Conservation (phyloP, 2,888 invertebrate genomes). For the Notodonta ziczac region DNA sequence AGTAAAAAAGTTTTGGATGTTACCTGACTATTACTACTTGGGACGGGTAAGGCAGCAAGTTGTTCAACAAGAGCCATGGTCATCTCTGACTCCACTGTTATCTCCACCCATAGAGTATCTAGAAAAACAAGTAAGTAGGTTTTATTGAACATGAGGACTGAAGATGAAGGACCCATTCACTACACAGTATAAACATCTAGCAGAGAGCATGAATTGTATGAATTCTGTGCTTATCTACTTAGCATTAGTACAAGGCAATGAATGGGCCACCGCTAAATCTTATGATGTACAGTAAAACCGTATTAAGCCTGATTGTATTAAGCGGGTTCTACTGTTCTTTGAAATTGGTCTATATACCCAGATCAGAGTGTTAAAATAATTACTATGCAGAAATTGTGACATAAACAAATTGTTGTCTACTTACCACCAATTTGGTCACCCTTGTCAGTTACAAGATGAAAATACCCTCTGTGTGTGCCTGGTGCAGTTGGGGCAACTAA, state of each 20-base stretch:
- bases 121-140: conserved; percentile 41
- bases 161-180: too few species aligned
- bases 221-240: too few species aligned
- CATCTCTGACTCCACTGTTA: conserved; percentile 92
- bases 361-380: neutral
- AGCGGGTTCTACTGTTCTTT: too few species aligned
- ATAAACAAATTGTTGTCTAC: conserved; percentile 13
- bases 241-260: too few species aligned
- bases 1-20: neutral
- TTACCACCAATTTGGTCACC: conserved; percentile 97
- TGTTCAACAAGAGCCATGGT: conserved; percentile 93
- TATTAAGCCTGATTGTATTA: too few species aligned
- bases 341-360: too few species aligned
- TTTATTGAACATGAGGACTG: too few species aligned
- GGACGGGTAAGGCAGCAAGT: conserved; percentile 81
- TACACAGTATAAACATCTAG: too few species aligned
- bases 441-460: conserved; percentile 94
- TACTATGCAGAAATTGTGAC: conserved; percentile 9
- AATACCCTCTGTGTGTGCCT: conserved; percentile 93
- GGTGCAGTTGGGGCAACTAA: conserved; percentile 90
- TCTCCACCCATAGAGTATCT: conserved; percentile 93
- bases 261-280: too few species aligned
- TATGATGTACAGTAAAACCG: too few species aligned
- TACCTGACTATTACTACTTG: conserved; percentile 75
- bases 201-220: too few species aligned